Conservation (phyloP, 2,113 vertebrate genomes). For the Tichodroma muraria region DNA sequence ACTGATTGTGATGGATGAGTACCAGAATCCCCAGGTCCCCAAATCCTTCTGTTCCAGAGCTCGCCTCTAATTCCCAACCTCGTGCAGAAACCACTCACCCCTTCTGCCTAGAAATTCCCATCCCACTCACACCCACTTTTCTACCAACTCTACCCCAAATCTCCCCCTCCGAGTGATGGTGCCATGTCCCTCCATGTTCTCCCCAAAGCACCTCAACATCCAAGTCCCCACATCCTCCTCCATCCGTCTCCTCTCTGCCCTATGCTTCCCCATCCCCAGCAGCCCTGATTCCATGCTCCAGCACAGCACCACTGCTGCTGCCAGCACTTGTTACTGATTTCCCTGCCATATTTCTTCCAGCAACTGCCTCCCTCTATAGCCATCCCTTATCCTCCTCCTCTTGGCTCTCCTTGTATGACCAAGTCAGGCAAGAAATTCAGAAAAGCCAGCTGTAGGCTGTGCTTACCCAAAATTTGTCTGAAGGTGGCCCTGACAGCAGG, state of each 20-base stretch:
- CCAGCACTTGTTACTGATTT: background rate
- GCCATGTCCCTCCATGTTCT: rapidly evolving
- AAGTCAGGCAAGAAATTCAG: background rate
- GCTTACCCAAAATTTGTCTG: background rate
- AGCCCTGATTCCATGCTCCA: background rate
- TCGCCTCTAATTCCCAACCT: background rate
- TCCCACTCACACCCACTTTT: background rate
- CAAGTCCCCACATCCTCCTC: background rate
- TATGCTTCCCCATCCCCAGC: background rate
- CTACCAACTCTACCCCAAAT: background rate
- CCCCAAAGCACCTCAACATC: background rate
- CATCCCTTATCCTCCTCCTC: background rate
- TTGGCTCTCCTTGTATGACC: background rate
- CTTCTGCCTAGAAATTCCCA: background rate
- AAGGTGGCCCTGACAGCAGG: background rate
- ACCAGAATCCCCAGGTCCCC: background rate
- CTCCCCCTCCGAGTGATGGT: background rate
- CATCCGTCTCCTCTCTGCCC: background rate
- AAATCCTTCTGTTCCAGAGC: background rate
- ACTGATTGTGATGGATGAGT: background rate
- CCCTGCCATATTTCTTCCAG: background rate
- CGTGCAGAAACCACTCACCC: background rate
- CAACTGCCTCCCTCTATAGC: background rate
- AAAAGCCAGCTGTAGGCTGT: background rate
- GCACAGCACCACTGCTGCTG: background rate